Base-by-base conservation (phyloP, 1,140 invertebrate species). In the Oreohelix idahoensis region DNA sequence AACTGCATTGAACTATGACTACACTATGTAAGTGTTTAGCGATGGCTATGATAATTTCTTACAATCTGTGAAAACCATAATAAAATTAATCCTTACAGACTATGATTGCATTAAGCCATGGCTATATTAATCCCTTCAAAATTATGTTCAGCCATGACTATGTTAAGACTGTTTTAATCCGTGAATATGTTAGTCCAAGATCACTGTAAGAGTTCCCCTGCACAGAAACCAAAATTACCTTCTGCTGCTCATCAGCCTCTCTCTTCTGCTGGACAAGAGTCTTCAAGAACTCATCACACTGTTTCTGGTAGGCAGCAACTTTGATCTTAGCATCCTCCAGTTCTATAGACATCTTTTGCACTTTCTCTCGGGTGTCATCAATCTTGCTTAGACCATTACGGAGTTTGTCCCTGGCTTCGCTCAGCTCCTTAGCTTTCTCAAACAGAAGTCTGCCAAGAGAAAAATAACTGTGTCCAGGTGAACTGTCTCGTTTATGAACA, bases 231-330 rank as follows among this genome's bases (percentile, higher is more conserved):
- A 45, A 45, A 5, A 45, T 29, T 83, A 93, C 92, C 90, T 93
- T 93, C 84, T 93, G 94, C 91, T 96, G 95, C 88, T 97, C 95
- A 87, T 97, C 96, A 2, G 96, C 95, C 92, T 96, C 96, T 78
- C 95, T 93, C 83, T 95, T 95, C 92, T 97, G 96, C 84, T 95
- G 94, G 87, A 95, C 95, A 88, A 97, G 96, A 78, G 95, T 95
- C 29, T 95, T 94, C 87, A 96, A 92, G 89, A 95, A 96, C 84
- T 95, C 94, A 83, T 97, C 95, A 92, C 96, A 97, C 89, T 94
- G 93, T 85, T 94, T 94, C 87, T 95, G 95, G 90, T 95, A 96
- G 87, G 95, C 94, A 17, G 93, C 94, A 13, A 96, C 95, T 93
- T 94, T 95, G 45, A 93, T 94, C 91, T 96, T 95, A n/a, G 96